Conservation (phyloP, 2,113 vertebrate genomes). For the Chascanopsetta lugubris region DNA sequence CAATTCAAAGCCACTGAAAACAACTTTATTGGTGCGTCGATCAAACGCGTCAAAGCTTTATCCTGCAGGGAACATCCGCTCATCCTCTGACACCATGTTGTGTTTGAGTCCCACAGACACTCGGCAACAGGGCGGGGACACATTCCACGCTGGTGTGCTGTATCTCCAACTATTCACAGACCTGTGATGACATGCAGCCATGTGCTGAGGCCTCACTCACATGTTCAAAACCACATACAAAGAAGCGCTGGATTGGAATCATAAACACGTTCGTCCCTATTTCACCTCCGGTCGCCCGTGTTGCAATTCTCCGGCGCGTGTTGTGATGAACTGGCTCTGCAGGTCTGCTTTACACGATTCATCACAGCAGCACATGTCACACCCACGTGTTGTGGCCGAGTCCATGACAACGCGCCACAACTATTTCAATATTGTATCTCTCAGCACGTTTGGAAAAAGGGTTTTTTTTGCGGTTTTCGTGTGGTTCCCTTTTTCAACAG, state of each 20-base stretch:
- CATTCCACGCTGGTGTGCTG: conserved; percentile 54
- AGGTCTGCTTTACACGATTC: conserved; percentile 11
- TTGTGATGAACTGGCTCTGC: not conserved
- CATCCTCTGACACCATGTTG: not conserved
- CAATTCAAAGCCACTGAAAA: not conserved
- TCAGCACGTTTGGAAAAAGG: not conserved
- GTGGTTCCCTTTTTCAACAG: too few species aligned
- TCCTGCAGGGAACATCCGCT: not conserved
- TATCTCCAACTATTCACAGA: conserved; percentile 47
- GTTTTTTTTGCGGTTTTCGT: too few species aligned
- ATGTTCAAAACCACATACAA: not conserved
- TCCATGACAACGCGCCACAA: not conserved
- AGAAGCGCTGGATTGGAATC: too few species aligned
- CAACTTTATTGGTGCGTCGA: not conserved
- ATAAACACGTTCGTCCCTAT: too few species aligned
- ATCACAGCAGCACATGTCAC: not conserved
- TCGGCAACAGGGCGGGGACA: conserved; percentile 27
- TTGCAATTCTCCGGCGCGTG: not conserved
- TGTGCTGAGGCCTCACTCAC: conserved; percentile 9
- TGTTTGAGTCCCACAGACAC: not conserved
- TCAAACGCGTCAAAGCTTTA: not conserved
- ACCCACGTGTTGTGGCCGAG: not conserved
- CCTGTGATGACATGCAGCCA: conserved; percentile 37
- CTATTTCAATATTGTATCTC: not conserved
- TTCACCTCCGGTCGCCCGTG: not conserved